These are phyloP conservation scores for Phyllotreta cruciferae DNA, from an alignment of 2,888 invertebrate species.

Conservation along the genomic window DNA sequence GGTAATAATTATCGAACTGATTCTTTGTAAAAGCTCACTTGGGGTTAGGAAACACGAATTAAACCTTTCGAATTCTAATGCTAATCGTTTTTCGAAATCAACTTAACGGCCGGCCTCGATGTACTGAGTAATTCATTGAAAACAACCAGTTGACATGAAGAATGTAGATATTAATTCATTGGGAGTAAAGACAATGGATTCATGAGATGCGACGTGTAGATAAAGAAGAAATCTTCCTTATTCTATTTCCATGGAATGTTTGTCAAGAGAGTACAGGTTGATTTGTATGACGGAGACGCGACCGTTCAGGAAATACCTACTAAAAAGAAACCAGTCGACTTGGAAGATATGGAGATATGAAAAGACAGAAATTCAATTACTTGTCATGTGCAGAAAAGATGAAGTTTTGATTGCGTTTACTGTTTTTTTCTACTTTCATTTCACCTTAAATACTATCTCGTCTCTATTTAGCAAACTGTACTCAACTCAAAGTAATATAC, in stretches of 20 bases:
- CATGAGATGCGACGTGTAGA: conserved; percentile 49
- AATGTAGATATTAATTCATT: conserved; percentile 50
- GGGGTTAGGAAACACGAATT: too few relatives aligned
- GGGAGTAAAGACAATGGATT: conserved; percentile 48
- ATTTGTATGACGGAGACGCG: conserved; percentile 45
- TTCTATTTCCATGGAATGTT: conserved; percentile 43
- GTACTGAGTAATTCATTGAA: conserved; percentile 42
- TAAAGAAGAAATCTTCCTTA: conserved; percentile 48
- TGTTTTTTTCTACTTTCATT: too few relatives aligned
- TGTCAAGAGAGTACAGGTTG: conserved; percentile 37
- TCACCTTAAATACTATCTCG: too few relatives aligned
- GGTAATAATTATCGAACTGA: too few relatives aligned
- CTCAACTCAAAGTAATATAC: too few relatives aligned
- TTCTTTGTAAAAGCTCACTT: too few relatives aligned
- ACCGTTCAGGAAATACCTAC: conserved; percentile 42
- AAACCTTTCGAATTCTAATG: not conserved
- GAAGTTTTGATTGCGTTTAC: too few relatives aligned
- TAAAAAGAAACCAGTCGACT: conserved; percentile 28
- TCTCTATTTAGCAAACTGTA: too few relatives aligned
- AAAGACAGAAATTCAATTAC: conserved; percentile 27
- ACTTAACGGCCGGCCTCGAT: conserved; percentile 22
- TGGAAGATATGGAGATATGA: conserved; percentile 23
- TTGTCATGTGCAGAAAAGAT: not conserved
- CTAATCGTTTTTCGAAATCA: conserved; percentile 27
- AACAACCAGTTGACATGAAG: conserved; percentile 47